phyloP scores from a whole-genome alignment of 2,113 vertebrate genomes.

The Pygoscelis adeliae region DNA sequence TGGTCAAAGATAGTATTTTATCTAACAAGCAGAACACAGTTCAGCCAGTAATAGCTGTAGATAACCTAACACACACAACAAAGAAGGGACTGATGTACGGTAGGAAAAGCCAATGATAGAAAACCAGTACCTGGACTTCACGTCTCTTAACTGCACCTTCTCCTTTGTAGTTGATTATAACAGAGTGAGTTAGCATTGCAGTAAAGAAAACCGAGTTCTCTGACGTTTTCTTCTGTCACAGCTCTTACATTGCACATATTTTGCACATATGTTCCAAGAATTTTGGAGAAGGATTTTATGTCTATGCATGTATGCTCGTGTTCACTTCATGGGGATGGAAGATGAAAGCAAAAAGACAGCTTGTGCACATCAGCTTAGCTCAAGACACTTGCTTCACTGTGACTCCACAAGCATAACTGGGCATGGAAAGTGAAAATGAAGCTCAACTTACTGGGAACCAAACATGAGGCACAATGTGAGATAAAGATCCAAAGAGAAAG shows the following conservation, averaged over 20 bases:
- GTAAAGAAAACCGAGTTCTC: neutral
- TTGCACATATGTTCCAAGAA: neutral
- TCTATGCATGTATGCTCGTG: neutral
- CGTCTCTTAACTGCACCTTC: neutral
- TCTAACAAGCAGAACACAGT: neutral
- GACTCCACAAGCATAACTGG: neutral
- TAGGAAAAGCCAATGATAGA: neutral
- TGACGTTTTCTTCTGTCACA: neutral
- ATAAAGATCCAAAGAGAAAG: conserved; percentile 19
- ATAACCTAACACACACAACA: neutral
- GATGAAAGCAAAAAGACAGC: neutral
- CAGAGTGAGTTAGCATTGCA: neutral
- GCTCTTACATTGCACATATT: neutral
- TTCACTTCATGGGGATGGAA: neutral
- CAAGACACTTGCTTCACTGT: neutral
- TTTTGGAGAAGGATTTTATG: neutral
- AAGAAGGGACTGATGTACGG: neutral
- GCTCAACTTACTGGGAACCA: neutral
- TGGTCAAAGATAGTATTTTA: neutral
- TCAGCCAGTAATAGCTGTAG: neutral
- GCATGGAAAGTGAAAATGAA: neutral
- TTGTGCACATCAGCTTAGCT: neutral
- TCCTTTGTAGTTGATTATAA: neutral
- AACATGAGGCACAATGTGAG: neutral
- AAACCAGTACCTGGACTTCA: neutral